phyloP scores from a whole-genome alignment of 2,797 vertebrate genomes.

The Eupleurogrammus muticus region DNA sequence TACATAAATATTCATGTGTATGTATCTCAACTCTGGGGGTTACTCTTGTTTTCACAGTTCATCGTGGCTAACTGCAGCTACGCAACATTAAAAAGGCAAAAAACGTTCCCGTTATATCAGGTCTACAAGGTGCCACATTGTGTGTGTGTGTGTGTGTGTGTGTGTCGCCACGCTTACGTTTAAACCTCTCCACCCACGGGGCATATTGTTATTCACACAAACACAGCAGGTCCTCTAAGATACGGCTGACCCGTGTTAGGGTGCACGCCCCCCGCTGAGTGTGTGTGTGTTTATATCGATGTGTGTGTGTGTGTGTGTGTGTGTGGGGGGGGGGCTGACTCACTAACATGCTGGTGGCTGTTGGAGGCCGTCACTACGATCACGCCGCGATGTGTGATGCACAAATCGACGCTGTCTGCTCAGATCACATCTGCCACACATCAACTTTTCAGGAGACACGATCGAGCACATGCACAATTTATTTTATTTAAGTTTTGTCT shows the following conservation, averaged over 20 bases:
- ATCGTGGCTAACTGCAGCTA: conserved; percentile 59
- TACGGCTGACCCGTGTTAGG: conserved; percentile 37
- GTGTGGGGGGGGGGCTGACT: conserved; percentile 73
- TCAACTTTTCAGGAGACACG: conserved; percentile 61
- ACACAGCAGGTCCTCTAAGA: conserved; percentile 30
- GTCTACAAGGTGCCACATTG: conserved; percentile 47
- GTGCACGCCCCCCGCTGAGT: background rate
- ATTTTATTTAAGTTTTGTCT: conserved; percentile 7
- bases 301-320: conserved; percentile 47
- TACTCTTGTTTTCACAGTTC: too few relatives aligned
- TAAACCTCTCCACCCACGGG: conserved; percentile 37
- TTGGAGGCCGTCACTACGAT: conserved; percentile 34
- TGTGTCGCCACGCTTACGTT: conserved; percentile 42
- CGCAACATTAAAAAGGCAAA: conserved; percentile 60
- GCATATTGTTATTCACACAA: conserved; percentile 37
- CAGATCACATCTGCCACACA: conserved; percentile 50
- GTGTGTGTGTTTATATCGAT: conserved; percentile 27
- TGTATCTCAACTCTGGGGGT: too few relatives aligned
- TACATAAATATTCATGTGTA: too few relatives aligned
- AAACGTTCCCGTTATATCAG: conserved; percentile 34
- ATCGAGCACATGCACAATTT: conserved; percentile 36
- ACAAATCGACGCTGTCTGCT: conserved; percentile 57
- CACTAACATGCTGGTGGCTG: conserved; percentile 62
- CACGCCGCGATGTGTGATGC: conserved; percentile 62
- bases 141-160: conserved; percentile 22